A percentile compares a stretch with the other conserved stretches of the same genome.
These are phyloP conservation scores for Neelides sp. DNA, from an alignment of 1,140 invertebrate genomes.

Conservation along the genomic window DNA sequence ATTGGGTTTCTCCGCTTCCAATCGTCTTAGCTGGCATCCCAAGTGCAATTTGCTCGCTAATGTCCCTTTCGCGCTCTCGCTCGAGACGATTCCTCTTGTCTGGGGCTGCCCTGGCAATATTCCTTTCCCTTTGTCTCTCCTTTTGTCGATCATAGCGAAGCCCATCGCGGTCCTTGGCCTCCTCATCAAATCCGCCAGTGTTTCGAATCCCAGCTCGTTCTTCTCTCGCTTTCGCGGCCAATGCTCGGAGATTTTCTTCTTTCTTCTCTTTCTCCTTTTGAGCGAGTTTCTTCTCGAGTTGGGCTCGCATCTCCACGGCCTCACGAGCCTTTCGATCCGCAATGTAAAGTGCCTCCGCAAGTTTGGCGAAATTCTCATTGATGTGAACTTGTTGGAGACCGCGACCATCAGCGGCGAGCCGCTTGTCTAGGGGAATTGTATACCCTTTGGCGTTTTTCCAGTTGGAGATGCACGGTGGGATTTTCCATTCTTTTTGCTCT, in stretches of 20 bases:
- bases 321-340: conserved; percentile 93
- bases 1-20: conserved; percentile 66
- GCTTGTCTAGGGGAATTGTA: conserved; percentile 96
- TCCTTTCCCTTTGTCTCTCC: conserved; percentile 80
- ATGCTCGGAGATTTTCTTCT: conserved; percentile 79
- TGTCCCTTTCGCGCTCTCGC: conserved; percentile 85
- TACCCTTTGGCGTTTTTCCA: conserved; percentile 99
- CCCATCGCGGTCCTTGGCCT: conserved; percentile 76
- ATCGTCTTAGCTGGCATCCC: conserved; percentile 77
- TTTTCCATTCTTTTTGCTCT: conserved; percentile 99
- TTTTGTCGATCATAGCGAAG: conserved; percentile 78
- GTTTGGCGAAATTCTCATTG: conserved; percentile 97
- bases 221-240: conserved; percentile 91
- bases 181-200: conserved; percentile 42
- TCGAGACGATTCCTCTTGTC: conserved; percentile 86
- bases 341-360: conserved; percentile 94
- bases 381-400: conserved; percentile 94
- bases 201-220: conserved; percentile 73
- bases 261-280: conserved; percentile 98
- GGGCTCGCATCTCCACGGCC: conserved; percentile 88
- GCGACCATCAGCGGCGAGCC: conserved; percentile 92
- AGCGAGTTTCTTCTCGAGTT: conserved; percentile 89
- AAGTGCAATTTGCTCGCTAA: conserved; percentile 95
- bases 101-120: conserved; percentile 81
- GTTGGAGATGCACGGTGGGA: conserved; percentile 97